phyloP scores from a whole-genome alignment of 2,888 invertebrate genomes.

The Junonia oenone region DNA sequence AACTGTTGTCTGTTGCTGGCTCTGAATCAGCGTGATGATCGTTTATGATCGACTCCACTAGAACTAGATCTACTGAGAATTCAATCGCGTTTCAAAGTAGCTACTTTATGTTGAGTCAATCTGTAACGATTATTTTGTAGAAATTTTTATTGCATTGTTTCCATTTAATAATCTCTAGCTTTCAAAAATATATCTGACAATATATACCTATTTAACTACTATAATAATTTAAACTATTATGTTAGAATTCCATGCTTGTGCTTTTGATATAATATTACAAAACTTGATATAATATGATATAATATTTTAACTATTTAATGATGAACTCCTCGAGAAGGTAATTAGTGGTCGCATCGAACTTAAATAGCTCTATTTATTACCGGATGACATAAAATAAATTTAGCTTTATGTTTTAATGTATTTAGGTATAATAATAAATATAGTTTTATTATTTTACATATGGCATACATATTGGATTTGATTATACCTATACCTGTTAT shows the following conservation, averaged over 20 bases:
- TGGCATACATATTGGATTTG: too few species aligned
- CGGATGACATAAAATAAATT: slow-evolving; percentile 37
- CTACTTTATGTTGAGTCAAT: too few species aligned
- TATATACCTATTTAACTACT: too few species aligned
- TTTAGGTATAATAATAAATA: slow-evolving; percentile 22
- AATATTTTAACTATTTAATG: neutral
- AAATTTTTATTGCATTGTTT: neutral
- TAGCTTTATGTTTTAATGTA: slow-evolving; percentile 29
- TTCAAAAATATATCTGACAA: too few species aligned
- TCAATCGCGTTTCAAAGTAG: too few species aligned
- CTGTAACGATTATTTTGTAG: neutral
- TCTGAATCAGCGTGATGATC: too few species aligned
- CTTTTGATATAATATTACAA: neutral
- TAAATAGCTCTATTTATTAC: slow-evolving; percentile 32
- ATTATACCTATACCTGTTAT: too few species aligned
- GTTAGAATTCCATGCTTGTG: too few species aligned
- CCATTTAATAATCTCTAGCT: neutral
- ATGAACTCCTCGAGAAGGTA: slow-evolving; percentile 22
- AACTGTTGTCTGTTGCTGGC: too few species aligned
- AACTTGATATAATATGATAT: neutral
- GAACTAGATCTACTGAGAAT: too few species aligned
- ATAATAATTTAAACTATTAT: too few species aligned
- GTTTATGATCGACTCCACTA: too few species aligned
- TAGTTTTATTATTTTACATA: neutral
- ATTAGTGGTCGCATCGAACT: slow-evolving; percentile 28